phyloP scores from a whole-genome alignment of 2,888 invertebrate species.

The Mantis religiosa region DNA sequence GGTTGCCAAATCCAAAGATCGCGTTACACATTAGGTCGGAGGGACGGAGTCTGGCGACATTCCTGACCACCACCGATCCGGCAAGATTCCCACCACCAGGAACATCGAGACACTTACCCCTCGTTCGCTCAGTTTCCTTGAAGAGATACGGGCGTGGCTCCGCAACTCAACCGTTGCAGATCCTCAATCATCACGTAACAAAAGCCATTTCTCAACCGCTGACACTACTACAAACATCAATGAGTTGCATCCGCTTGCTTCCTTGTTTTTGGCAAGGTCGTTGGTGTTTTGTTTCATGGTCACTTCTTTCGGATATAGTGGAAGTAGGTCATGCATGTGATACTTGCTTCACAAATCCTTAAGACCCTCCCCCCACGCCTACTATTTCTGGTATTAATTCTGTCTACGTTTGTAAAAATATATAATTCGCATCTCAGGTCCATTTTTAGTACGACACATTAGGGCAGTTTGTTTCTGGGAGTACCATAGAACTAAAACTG shows the following conservation, averaged over 20 bases:
- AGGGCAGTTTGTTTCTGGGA: no score
- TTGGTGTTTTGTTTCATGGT: background rate
- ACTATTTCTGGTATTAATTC: no score
- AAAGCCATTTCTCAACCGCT: background rate
- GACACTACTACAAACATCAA: background rate
- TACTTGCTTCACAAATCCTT: no score
- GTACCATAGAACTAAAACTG: no score
- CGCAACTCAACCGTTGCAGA: background rate
- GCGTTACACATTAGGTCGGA: constrained; percentile 7
- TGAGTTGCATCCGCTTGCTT: background rate
- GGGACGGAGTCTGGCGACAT: background rate
- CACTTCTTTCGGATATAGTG: background rate
- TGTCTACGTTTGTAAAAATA: no score
- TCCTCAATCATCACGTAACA: background rate
- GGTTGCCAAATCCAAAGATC: constrained; percentile 17
- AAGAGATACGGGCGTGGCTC: background rate
- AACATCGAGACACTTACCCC: background rate
- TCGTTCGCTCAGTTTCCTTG: background rate
- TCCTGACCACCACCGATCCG: constrained; percentile 8
- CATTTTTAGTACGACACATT: no score
- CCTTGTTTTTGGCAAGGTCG: background rate
- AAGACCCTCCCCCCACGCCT: no score
- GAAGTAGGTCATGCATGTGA: no score
- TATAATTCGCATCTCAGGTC: no score
- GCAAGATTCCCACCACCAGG: constrained; percentile 10